Evolutionary conservation across 2,113 vertebrate species (phyloP).

Genomic region (Hyperoodon ampullatus): DNA sequence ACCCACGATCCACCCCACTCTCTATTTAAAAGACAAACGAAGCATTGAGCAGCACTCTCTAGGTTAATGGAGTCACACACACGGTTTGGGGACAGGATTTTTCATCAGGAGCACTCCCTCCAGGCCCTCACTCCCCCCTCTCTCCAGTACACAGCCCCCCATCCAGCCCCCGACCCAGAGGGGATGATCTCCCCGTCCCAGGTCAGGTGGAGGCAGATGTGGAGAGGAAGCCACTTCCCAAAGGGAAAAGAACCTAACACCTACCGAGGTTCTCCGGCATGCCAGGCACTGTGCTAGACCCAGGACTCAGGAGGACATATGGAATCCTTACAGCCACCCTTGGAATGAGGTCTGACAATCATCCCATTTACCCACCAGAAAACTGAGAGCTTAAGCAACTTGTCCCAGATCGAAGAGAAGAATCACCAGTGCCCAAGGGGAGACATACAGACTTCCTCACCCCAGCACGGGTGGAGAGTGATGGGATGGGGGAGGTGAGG

Average conservation of each 20-base stretch:
- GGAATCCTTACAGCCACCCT: neutral
- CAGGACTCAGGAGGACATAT: rapidly evolving
- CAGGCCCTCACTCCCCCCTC: neutral
- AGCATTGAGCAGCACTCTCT: conserved; percentile 70
- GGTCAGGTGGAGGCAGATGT: neutral
- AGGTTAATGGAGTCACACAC: conserved; percentile 79
- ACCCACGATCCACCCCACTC: conserved; percentile 65
- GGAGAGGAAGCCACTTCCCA: neutral
- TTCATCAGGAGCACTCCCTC: neutral
- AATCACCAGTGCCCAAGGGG: neutral
- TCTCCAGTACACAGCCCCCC: neutral
- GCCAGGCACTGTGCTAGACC: neutral
- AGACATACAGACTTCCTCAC: neutral
- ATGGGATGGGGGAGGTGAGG: rapidly evolving
- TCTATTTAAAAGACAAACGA: conserved; percentile 82
- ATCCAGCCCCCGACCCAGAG: neutral
- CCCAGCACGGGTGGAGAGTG: neutral
- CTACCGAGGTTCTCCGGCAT: neutral
- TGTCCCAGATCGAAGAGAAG: neutral
- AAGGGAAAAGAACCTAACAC: neutral
- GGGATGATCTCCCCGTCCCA: neutral
- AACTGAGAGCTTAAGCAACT: neutral
- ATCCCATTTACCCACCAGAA: neutral
- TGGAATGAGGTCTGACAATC: neutral
- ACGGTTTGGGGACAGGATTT: conserved; percentile 34